Evolutionary conservation across 2,113 vertebrate genomes (phyloP), one percentile per base, ranked within the genome.

Genomic region (Hippocampus abdominalis): DNA sequence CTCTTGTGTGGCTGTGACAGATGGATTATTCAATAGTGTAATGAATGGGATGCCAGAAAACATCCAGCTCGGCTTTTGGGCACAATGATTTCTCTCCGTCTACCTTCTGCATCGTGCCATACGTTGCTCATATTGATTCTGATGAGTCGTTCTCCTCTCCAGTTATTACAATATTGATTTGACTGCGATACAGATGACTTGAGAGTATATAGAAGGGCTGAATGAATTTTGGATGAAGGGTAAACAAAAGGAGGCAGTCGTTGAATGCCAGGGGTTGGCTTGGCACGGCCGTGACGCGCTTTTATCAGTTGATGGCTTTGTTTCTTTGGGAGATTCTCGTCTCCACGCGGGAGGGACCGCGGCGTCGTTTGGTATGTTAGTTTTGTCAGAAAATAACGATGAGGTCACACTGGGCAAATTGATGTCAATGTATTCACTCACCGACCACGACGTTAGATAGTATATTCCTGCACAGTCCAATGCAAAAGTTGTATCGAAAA

Each of bases 101-200:
- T 85, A 78, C 79, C 81, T 80, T 80, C 84, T 72, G 65, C 76
- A 75, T 62, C 3, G 63, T 32, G 76, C 86, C 71, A 81, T 85
- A 87, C 75, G 74, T 79, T 76, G 81, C 77, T 68, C 63, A 81
- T 87, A 92, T 91, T 84, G 89, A 92, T 91, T 87, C 87, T 75
- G 83, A 89, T 87, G 84, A 86, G 82, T 78, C 86, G 71, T 73
- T 79, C 84, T 87, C 79, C 82, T 88, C 85, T 84, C 78, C 70
- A 79, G 77, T 86, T 91, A 89, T 87, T 91, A 88, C 86, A 90
- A 86, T 91, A 92, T 89, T 81, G 88, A 91, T 87, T 82, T 61
- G 40, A 70, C 51, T 80, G 75, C 82, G 83, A 82, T 81, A 73
- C 73, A 78, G 61, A 81, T 64, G 78, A 83, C 68, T 66, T 39